Evolutionary conservation across 2,113 vertebrate genomes (phyloP).

Genomic region (Calypte anna): DNA sequence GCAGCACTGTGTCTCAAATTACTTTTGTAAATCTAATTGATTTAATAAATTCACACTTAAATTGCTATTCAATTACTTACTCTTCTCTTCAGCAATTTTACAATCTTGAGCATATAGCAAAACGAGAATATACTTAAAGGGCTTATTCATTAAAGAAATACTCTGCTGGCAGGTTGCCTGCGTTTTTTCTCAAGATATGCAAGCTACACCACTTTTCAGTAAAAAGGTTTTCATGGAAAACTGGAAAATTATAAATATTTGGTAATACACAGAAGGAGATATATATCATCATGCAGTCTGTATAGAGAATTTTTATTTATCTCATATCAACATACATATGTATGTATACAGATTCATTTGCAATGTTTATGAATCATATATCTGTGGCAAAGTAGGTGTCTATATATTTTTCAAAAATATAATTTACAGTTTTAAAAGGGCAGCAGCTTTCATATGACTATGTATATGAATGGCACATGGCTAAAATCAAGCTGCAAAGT

Average conservation of each 20-base stretch:
- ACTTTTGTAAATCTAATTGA: conserved; percentile 62
- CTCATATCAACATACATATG: neutral
- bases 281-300: neutral
- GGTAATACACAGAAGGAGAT: neutral
- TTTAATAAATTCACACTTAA: conserved; percentile 65
- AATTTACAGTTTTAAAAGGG: neutral
- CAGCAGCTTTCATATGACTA: neutral
- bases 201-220: neutral
- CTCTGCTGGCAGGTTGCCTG: neutral
- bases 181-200: neutral
- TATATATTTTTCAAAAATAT: neutral
- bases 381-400: neutral
- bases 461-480: neutral
- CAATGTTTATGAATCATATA: neutral
- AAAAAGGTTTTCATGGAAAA: neutral
- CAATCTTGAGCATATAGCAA: conserved; percentile 45
- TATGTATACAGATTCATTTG: neutral
- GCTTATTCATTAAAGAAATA: conserved; percentile 42
- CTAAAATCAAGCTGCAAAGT: neutral
- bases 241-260: neutral
- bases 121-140: conserved; percentile 57
- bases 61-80: conserved; percentile 64
- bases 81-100: conserved; percentile 64
- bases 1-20: conserved; percentile 40
- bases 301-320: neutral